Evolutionary conservation across 2,113 vertebrate species (phyloP).

Genomic region (Odontesthes bonariensis): DNA sequence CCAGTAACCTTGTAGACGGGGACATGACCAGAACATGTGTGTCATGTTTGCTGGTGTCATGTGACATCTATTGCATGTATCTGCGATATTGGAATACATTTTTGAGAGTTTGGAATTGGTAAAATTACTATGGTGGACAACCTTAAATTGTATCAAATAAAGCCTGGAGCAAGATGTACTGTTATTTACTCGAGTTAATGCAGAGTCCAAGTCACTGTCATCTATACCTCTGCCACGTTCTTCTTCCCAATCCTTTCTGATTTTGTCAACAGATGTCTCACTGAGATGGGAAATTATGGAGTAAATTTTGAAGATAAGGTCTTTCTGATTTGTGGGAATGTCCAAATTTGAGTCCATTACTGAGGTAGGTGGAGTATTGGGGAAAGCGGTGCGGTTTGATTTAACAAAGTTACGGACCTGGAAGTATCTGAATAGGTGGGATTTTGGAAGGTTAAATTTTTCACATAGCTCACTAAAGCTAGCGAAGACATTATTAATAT

Average conservation of each 20-base stretch:
- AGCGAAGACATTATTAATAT: neutral
- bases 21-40: too few relatives aligned
- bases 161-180: too few relatives aligned
- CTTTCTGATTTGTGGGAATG: constrained; percentile 1
- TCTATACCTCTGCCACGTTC: neutral
- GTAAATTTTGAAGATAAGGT: neutral
- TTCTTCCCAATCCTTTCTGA: neutral
- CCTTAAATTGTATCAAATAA: neutral
- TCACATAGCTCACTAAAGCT: neutral
- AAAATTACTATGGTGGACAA: neutral
- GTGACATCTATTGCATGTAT: neutral
- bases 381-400: neutral
- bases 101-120: neutral
- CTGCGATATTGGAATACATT: neutral
- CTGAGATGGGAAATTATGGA: neutral
- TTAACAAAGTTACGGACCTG: neutral
- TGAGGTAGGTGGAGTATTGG: neutral
- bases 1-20: too few relatives aligned
- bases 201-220: too few relatives aligned
- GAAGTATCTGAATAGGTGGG: neutral
- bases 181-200: too few relatives aligned
- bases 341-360: neutral
- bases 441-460: neutral
- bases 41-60: too few relatives aligned
- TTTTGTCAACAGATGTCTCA: neutral